phyloP scores from a whole-genome alignment of 2,797 vertebrate species.

The Melopsittacus undulatus region DNA sequence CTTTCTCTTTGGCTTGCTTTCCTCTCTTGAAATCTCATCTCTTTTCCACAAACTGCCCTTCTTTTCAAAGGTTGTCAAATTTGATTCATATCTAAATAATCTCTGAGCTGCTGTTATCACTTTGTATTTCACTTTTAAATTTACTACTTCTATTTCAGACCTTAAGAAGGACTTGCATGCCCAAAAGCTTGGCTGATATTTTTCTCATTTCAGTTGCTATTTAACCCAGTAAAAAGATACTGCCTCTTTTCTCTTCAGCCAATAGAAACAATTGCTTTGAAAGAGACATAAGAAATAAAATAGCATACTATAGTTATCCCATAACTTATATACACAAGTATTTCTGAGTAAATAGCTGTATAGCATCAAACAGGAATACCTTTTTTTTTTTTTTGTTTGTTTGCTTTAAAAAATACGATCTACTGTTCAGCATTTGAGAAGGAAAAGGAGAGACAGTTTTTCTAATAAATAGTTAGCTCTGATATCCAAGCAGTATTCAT shows the following conservation, averaged over 20 bases:
- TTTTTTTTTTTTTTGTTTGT: not conserved
- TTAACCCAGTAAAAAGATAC: not conserved
- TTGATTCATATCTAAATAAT: not conserved
- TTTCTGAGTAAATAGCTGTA: not conserved
- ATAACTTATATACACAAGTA: not conserved
- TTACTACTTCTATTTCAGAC: not conserved
- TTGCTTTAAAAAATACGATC: not conserved
- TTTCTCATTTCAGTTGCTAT: not conserved
- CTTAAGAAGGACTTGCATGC: not conserved
- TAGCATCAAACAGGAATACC: not conserved
- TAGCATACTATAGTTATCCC: not conserved
- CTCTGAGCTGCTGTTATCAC: not conserved
- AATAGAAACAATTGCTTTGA: not conserved
- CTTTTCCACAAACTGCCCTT: not conserved
- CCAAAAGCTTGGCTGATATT: not conserved
- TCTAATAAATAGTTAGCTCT: not conserved
- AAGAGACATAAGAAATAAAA: not conserved
- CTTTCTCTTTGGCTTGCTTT: not conserved
- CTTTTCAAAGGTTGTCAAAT: not conserved
- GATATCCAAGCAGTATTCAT: not conserved
- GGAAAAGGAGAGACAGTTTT: not conserved
- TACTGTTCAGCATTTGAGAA: not conserved
- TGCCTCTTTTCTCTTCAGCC: not conserved
- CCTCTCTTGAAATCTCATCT: not conserved
- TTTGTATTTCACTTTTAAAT: not conserved